Evolutionary conservation across 2,797 vertebrate genomes (phyloP).

Genomic region (Cyclura pinguis): DNA sequence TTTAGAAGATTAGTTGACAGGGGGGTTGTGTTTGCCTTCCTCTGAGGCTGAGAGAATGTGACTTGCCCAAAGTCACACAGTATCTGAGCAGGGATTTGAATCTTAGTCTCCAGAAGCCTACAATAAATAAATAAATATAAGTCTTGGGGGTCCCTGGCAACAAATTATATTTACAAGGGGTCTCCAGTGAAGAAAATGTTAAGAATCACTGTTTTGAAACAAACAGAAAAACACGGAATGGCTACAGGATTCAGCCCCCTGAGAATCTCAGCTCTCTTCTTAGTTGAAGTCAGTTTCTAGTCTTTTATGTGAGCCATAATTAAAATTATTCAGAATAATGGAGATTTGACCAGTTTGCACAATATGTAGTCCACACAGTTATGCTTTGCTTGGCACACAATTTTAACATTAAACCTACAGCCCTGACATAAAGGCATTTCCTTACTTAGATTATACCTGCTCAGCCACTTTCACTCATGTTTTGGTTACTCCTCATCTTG

Average conservation of each 20-base stretch:
- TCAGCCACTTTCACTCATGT: not conserved
- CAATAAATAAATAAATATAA: too few relatives aligned
- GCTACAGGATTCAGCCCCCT: not conserved
- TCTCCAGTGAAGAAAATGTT: too few relatives aligned
- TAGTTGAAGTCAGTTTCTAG: not conserved
- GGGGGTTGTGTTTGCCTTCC: too few relatives aligned
- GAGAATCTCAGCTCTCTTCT: not conserved
- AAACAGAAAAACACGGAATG: not conserved
- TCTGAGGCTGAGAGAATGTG: too few relatives aligned
- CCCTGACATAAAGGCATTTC: too few relatives aligned
- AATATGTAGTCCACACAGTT: not conserved
- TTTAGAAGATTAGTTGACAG: too few relatives aligned
- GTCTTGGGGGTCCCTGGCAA: too few relatives aligned
- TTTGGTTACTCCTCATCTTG: not conserved
- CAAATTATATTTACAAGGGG: too few relatives aligned
- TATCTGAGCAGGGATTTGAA: too few relatives aligned
- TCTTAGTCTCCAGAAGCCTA: too few relatives aligned
- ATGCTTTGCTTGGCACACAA: not conserved
- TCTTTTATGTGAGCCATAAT: not conserved
- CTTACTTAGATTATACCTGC: too few relatives aligned
- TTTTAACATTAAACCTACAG: not conserved
- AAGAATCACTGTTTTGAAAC: not conserved
- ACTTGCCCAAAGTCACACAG: too few relatives aligned
- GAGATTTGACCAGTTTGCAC: not conserved
- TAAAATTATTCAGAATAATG: not conserved